phyloP scores from a whole-genome alignment of 2,797 vertebrate genomes.

The Acrossocheilus wenchowensis region DNA sequence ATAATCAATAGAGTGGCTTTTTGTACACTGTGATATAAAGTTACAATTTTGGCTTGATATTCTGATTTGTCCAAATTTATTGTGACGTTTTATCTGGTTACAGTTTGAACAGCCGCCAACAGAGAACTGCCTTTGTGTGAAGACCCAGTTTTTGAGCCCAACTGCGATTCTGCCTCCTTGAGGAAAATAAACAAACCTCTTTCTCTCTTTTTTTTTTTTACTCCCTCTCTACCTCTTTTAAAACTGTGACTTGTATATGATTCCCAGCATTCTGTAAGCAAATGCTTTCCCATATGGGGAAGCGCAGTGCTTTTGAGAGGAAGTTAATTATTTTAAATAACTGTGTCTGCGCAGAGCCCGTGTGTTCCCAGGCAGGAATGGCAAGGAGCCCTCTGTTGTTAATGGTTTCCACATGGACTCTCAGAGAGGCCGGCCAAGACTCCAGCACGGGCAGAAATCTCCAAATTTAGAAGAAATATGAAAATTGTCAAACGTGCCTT shows the following conservation, averaged over 20 bases:
- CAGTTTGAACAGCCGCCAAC: not conserved
- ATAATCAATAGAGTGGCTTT: not conserved
- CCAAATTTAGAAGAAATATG: constrained; percentile 98
- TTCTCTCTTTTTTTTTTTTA: not conserved
- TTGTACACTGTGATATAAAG: not conserved
- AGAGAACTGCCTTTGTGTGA: not conserved
- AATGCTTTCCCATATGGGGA: constrained; percentile 64
- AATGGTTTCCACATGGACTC: constrained; percentile 90
- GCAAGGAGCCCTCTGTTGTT: constrained; percentile 69
- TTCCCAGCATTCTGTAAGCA: constrained; percentile 59
- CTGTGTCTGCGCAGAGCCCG: constrained; percentile 70
- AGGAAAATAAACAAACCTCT: constrained; percentile 25
- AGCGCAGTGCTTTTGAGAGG: constrained; percentile 58
- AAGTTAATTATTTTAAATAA: constrained; percentile 76
- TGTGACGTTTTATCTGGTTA: not conserved
- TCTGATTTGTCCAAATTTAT: not conserved
- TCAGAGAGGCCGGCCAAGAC: constrained; percentile 82
- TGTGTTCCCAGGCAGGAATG: constrained; percentile 77
- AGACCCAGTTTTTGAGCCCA: constrained; percentile 2
- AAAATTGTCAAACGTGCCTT: constrained; percentile 92
- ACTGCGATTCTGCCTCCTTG: constrained; percentile 10
- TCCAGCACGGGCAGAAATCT: constrained; percentile 91
- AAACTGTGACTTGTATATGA: not conserved
- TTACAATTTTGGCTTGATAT: not conserved
- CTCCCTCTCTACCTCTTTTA: not conserved